Percentiles rank a stretch among this genome's conserved stretches.
phyloP scores from a whole-genome alignment of 1,140 invertebrate genomes.

The Diuraphis noxia region DNA sequence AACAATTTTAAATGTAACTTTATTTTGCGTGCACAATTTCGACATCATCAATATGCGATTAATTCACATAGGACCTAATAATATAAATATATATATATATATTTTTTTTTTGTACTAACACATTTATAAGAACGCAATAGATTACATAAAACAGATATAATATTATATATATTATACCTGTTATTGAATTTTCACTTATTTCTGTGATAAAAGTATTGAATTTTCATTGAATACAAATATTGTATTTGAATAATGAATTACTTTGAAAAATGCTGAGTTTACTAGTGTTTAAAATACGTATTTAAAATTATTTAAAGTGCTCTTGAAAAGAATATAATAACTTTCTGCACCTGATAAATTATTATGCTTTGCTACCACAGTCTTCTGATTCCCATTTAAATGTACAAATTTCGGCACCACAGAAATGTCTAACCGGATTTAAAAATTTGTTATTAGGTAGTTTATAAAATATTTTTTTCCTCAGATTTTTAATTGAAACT shows the following conservation, averaged over 20 bases:
- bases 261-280: background rate
- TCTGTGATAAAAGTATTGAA: background rate
- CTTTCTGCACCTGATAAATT: background rate
- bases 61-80: no score
- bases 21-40: background rate
- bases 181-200: background rate
- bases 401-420: background rate
- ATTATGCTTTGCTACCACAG: background rate
- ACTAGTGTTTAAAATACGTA: background rate
- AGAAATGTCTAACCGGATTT: background rate
- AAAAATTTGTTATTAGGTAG: background rate
- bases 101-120: background rate
- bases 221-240: background rate
- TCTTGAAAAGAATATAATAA: background rate
- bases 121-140: background rate
- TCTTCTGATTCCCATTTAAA: background rate
- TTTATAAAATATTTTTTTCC: background rate
- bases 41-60: background rate
- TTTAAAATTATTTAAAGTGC: background rate
- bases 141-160: background rate
- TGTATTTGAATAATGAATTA: background rate
- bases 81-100: background rate
- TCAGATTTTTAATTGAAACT: background rate
- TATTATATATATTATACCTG: no score
- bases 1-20: background rate